Percentiles rank a stretch among this genome's conserved stretches.
Conservation (phyloP, 2,797 vertebrate species). For the Monodelphis domestica region DNA sequence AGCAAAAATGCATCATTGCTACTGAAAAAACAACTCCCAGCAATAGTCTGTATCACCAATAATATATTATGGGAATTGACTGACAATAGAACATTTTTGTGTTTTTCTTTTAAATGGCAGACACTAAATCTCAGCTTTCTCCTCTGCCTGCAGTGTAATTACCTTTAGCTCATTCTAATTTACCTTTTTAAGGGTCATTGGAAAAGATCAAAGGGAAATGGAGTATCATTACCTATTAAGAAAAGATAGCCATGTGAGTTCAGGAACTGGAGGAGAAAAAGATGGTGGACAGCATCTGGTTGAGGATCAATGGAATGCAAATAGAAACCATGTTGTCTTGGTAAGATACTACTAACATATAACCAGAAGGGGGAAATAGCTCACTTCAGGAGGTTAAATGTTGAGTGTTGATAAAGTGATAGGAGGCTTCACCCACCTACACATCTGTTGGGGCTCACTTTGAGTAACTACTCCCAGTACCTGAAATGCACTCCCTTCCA, state of each 20-base stretch:
- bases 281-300: background rate
- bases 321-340: background rate
- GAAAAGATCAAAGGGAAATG: background rate
- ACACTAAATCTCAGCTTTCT: background rate
- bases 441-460: background rate
- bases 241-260: background rate
- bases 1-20: background rate
- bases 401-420: background rate
- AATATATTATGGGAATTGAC: background rate
- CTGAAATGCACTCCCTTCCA: background rate
- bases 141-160: background rate
- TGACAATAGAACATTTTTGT: background rate
- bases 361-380: background rate
- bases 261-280: background rate
- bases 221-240: background rate
- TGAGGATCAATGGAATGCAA: background rate
- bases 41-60: background rate
- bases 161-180: conserved; percentile 23
- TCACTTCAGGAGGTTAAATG: background rate
- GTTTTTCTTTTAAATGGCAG: background rate
- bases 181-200: background rate
- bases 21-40: background rate
- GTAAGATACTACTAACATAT: background rate
- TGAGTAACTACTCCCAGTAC: background rate
- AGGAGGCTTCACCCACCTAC: background rate